Conservation (phyloP, 2,888 invertebrate species). For the Tachina lurida region DNA sequence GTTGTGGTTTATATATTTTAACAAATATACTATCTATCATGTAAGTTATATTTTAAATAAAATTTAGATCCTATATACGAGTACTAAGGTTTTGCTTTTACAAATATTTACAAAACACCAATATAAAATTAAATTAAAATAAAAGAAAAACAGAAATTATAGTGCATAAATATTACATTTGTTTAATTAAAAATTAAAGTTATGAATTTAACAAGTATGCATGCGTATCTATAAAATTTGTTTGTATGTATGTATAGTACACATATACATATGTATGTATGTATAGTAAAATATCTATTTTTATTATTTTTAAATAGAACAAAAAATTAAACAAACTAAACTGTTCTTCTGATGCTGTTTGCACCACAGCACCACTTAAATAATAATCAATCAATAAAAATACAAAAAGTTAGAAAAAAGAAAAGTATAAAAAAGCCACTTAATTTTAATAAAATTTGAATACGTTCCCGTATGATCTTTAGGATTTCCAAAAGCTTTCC, state of each 20-base stretch:
- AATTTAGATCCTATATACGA: conserved; percentile 73
- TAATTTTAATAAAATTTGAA: not conserved
- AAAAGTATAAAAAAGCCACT: conserved; percentile 2
- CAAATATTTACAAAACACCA: conserved; percentile 81
- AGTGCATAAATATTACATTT: conserved; percentile 64
- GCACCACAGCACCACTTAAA: conserved; percentile 19
- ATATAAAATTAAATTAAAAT: conserved; percentile 61
- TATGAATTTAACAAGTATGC: not conserved
- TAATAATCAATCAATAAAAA: conserved; percentile 8
- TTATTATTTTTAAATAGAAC: conserved; percentile 1
- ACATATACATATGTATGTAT: conserved; percentile 30
- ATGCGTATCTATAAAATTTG: not conserved
- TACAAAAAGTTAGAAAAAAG: conserved; percentile 10
- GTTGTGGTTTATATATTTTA: conserved; percentile 11
- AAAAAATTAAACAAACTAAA: conserved; percentile 22
- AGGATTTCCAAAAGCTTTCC: not conserved
- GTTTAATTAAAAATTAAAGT: conserved; percentile 49
- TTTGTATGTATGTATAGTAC: not conserved
- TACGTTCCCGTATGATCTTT: not conserved
- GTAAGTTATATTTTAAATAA: conserved; percentile 60
- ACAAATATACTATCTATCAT: conserved; percentile 35
- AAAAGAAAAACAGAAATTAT: conserved; percentile 48
- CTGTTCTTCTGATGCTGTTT: conserved; percentile 27
- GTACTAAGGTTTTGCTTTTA: conserved; percentile 74
- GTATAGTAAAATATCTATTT: conserved; percentile 37